phyloP scores from a whole-genome alignment of 2,888 invertebrate genomes.

The Brassicogethes aeneus region DNA sequence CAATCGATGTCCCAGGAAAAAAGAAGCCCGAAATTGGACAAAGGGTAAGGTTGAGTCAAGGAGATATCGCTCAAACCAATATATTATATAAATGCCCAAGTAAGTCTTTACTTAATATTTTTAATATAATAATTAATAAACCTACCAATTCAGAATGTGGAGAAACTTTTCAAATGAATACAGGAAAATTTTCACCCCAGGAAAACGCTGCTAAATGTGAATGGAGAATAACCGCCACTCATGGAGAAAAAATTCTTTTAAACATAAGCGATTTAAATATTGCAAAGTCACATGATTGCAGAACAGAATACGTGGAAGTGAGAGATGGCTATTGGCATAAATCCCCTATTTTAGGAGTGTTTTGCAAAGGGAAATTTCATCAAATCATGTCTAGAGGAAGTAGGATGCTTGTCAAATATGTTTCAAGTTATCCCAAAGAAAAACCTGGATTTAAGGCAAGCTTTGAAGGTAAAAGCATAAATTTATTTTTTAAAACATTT shows the following conservation, averaged over 20 bases:
- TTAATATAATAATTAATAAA: conserved; percentile 2
- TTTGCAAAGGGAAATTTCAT: conserved; percentile 70
- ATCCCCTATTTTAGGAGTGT: conserved; percentile 76
- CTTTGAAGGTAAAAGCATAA: conserved; percentile 65
- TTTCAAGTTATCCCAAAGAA: conserved; percentile 58
- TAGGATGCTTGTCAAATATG: conserved; percentile 82
- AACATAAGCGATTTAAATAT: conserved; percentile 85
- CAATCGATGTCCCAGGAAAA: conserved; percentile 59
- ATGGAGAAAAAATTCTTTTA: conserved; percentile 87
- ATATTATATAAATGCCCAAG: conserved; percentile 88
- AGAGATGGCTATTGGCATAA: conserved; percentile 91
- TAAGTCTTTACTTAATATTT: conserved; percentile 44
- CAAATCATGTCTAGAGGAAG: conserved; percentile 78
- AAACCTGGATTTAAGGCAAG: conserved; percentile 77
- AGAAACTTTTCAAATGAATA: conserved; percentile 75
- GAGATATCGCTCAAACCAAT: conserved; percentile 94
- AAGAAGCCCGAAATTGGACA: conserved; percentile 87
- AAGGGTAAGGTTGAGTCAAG: conserved; percentile 76
- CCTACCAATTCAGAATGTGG: conserved; percentile 66
- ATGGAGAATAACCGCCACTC: conserved; percentile 94
- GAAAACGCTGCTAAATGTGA: conserved; percentile 65
- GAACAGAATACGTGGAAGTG: conserved; percentile 82
- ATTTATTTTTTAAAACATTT: not conserved
- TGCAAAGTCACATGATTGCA: conserved; percentile 75
- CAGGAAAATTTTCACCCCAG: conserved; percentile 70